phyloP scores from a whole-genome alignment of 1,140 invertebrate species.

The Papilio polyxenes region DNA sequence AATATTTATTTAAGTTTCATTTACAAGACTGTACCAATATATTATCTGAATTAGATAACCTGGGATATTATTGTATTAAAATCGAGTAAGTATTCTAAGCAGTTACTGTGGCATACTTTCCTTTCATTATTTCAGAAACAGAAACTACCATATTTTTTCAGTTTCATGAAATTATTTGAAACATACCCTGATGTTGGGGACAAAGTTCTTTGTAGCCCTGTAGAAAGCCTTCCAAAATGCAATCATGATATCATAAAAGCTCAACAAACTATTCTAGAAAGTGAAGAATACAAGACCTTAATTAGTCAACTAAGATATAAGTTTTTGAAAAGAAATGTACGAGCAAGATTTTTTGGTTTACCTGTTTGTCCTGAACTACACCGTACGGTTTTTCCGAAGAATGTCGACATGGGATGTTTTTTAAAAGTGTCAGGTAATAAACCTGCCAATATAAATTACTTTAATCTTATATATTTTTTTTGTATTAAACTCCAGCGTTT shows the following conservation, averaged over 20 bases:
- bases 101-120: too few species aligned
- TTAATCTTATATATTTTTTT: too few species aligned
- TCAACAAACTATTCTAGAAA: constrained; percentile 81
- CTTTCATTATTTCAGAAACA: background rate
- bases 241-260: constrained; percentile 83
- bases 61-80: constrained; percentile 71
- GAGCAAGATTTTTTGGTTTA: constrained; percentile 83
- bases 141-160: constrained; percentile 47
- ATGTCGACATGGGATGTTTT: constrained; percentile 85
- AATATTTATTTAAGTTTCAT: constrained; percentile 72
- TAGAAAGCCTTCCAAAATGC: constrained; percentile 80
- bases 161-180: constrained; percentile 78
- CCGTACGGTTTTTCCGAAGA: constrained; percentile 83
- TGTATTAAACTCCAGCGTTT: too few species aligned
- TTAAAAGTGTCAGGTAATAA: constrained; percentile 82
- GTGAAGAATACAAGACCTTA: constrained; percentile 63
- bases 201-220: constrained; percentile 71
- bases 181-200: constrained; percentile 75
- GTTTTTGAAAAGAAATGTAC: constrained; percentile 84
- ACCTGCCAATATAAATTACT: constrained; percentile 30
- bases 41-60: constrained; percentile 62
- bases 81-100: constrained; percentile 69
- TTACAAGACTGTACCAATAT: constrained; percentile 69
- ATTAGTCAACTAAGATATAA: constrained; percentile 57
- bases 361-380: constrained; percentile 82